Conservation (phyloP, 2,113 vertebrate genomes). For the Marcusenius ussheri region DNA sequence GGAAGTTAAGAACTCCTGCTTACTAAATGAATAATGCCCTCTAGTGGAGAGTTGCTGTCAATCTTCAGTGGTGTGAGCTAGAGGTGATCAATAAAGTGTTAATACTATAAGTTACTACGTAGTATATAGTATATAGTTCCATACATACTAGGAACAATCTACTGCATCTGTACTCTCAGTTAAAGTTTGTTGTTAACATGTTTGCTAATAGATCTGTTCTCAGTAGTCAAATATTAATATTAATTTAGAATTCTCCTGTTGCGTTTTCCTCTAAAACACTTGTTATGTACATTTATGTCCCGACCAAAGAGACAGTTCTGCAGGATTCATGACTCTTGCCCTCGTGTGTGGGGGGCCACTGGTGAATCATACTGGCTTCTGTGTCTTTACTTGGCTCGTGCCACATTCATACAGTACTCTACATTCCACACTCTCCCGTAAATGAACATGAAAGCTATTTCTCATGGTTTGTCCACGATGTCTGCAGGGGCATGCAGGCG, state of each 20-base stretch:
- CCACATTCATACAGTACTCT: background rate
- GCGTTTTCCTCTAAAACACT: background rate
- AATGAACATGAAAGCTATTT: background rate
- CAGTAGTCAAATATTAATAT: background rate
- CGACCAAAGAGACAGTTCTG: background rate
- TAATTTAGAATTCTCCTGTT: background rate
- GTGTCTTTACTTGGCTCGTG: background rate
- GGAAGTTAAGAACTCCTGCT: background rate
- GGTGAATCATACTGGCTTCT: background rate
- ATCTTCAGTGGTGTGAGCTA: background rate
- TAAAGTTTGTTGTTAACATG: background rate
- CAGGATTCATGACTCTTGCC: background rate
- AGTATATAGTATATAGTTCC: background rate
- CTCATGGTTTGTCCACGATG: background rate
- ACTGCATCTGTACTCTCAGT: background rate
- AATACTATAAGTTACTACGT: background rate
- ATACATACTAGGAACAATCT: background rate
- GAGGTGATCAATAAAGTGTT: background rate
- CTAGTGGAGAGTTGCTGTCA: slow-evolving; percentile 8
- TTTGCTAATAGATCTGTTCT: background rate
- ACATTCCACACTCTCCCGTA: background rate
- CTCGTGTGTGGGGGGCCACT: background rate
- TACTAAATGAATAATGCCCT: background rate
- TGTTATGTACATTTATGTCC: background rate
- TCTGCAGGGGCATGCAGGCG: background rate